Evolutionary conservation across 2,797 vertebrate genomes (phyloP), one percentile per base, ranked within the genome.

Genomic region (Lemur catta): DNA sequence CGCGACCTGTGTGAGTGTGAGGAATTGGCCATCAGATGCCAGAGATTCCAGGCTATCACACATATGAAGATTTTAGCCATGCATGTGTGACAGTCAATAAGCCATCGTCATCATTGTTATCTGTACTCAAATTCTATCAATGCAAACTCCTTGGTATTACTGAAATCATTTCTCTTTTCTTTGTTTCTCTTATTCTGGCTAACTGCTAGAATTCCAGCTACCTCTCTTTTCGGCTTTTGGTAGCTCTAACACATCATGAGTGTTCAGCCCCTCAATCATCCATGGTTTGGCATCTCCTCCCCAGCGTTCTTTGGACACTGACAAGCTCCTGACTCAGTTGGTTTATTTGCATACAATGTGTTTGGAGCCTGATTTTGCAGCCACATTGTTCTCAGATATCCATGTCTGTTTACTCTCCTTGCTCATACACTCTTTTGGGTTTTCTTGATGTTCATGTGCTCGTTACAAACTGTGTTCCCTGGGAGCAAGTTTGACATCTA

Each of bases 81-180:
- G 57, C 0, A 2, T 2, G 14, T 13, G 0, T 1, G 14, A 88
- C n/a, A 26, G 8, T 55, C 43, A 30, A 0, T 33, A 30, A 52
- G 2, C 13, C 33, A 8, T 50, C 28, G 35, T n/a, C 30, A 63
- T 41, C 7, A 22, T 10, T 71, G 18, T 20, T n/a, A 20, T 48
- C 15, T 41, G 9, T 22, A n/a, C 50, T 38, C n/a, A 78, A 50
- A 65, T 43, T 67, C 14, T 13, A 50, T 18, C 17, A 43, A 7
- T 18, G 7, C 28, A 38, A 63, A 57, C n/a, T 74, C 48, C 0
- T 43, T 75, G 6, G 4, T 24, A 26, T 24, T 24, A 18, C 15
- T 38, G 10, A 78, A 65, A 33, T 28, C 0, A 35, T 26, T 30
- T 89, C 20, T 75, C 30, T 50, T 50, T 78, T n/a, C 20, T 43